Base-by-base conservation (phyloP, 1,140 invertebrate species). In the Ptiloglossa arizonensis region DNA sequence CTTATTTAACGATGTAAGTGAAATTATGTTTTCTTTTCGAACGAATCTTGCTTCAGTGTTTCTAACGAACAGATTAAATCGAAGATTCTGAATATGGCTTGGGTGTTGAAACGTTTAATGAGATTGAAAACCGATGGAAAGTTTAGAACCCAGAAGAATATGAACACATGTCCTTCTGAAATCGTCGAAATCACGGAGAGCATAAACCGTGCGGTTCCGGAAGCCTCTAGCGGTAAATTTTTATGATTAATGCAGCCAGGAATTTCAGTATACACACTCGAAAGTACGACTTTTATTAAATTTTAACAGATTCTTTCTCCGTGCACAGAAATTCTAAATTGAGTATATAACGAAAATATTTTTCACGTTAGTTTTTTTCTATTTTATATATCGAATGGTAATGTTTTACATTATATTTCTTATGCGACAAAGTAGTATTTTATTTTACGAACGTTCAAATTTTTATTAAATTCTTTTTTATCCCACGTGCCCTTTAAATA, bases 61-160 rank as follows among this genome's bases (percentile, higher is more conserved):
- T 62, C 64, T 66, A 81, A 87, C 63, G 68, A 81, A 85, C 83
- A 90, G 89, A 87, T 91, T 63, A 87, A 79, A 85, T 86, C 81
- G 70, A 87, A 81, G 62, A 38, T 91, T 48, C 79, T 80, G 24
- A 86, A 78, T 60, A 64, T 89, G 52, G 83, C 76, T 15, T 73
- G 75, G 66, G 82, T 82, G 32, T 71, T 91, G 57, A 89, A 79
- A 62, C 85, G 88, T 54, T 73, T 91, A 60, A 77, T 86, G 68
- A 87, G 84, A 79, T 82, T 73, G 57, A 87, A 68, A 69, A 80
- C 54, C 17, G 48, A 57, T 8, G 73, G 50, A 6, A 48, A 69
- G 8, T 9, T 73, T n/a, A 46, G 79, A 27, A 35, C 50, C 38
- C 69, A 83, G 35, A 70, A 54, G 22, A 69, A 79, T 48, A 29